phyloP scores from a whole-genome alignment of 1,140 invertebrate species.

The Cardiocondyla obscurior region DNA sequence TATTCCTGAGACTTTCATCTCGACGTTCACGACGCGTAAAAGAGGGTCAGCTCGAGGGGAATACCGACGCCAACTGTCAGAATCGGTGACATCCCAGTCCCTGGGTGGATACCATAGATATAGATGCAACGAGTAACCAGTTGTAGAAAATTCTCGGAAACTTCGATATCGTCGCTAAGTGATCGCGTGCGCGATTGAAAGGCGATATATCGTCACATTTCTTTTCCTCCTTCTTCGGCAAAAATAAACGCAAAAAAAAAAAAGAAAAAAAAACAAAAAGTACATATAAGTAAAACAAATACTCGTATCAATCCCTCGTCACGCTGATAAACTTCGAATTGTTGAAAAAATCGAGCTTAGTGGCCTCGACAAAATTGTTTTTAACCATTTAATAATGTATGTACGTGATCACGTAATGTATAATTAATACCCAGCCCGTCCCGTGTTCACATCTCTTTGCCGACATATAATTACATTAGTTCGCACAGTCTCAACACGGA shows the following conservation, averaged over 20 bases:
- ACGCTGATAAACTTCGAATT: not conserved
- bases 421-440: conserved; percentile 26
- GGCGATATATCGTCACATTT: not conserved
- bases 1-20: conserved; percentile 40
- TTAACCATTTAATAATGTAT: not conserved
- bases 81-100: conserved; percentile 3
- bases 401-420: not conserved
- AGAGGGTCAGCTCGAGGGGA: conserved; percentile 34
- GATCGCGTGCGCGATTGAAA: not conserved
- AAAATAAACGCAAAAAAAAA: not conserved
- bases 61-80: conserved; percentile 40
- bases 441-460: conserved; percentile 9
- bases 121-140: conserved; percentile 14
- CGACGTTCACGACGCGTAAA: conserved; percentile 44
- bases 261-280: not conserved
- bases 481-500: conserved; percentile 7
- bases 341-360: not conserved
- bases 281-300: not conserved
- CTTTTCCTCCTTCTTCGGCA: not conserved
- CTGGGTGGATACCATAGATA: not conserved
- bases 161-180: not conserved
- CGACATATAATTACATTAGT: conserved; percentile 37
- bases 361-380: not conserved
- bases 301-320: not conserved
- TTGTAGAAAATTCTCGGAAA: conserved; percentile 1